Evolutionary conservation across 2,888 invertebrate genomes (phyloP).

Genomic region (Eilema caniola): DNA sequence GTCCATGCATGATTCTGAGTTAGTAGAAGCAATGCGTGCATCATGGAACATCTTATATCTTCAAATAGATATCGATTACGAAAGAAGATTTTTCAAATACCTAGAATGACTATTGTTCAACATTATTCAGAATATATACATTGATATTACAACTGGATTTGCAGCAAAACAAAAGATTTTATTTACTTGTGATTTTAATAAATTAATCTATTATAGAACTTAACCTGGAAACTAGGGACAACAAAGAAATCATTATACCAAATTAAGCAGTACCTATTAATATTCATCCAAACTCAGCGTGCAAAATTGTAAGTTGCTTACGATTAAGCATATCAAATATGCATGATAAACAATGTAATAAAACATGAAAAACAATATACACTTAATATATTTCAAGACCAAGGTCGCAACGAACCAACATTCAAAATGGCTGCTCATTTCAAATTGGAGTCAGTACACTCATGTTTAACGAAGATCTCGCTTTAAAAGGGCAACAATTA

Average conservation of each 20-base stretch:
- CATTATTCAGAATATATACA: too few relatives aligned
- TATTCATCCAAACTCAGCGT: not conserved
- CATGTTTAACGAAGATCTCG: constrained; percentile 60
- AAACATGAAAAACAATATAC: constrained; percentile 7
- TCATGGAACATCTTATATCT: too few relatives aligned
- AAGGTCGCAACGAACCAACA: constrained; percentile 55
- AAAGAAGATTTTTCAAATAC: too few relatives aligned
- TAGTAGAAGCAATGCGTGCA: too few relatives aligned
- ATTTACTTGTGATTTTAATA: too few relatives aligned
- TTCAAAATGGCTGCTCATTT: constrained; percentile 63
- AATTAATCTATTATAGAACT: not conserved
- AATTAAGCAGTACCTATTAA: not conserved
- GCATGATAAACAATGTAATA: not conserved
- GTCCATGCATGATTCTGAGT: too few relatives aligned
- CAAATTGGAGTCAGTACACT: constrained; percentile 46
- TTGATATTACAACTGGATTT: too few relatives aligned
- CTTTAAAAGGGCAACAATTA: constrained; percentile 69
- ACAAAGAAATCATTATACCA: not conserved
- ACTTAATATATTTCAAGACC: constrained; percentile 55
- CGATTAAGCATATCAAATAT: not conserved
- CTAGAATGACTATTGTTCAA: too few relatives aligned
- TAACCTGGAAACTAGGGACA: not conserved
- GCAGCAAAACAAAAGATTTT: too few relatives aligned
- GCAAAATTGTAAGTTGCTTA: not conserved
- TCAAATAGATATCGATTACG: too few relatives aligned